phyloP scores from a whole-genome alignment of 2,888 invertebrate genomes.

The Sphaeridia pumilis region DNA sequence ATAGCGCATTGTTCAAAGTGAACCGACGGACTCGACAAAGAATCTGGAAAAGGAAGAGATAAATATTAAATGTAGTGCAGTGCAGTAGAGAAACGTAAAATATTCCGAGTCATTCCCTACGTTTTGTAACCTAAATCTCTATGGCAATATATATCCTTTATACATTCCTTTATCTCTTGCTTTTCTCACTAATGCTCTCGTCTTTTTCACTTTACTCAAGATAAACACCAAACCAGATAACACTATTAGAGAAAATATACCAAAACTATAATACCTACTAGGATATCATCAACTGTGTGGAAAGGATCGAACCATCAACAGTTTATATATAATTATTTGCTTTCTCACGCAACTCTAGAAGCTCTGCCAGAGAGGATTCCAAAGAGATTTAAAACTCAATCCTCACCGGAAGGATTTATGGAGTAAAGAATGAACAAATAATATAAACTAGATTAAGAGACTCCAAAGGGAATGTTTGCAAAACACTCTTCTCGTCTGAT shows the following conservation, averaged over 20 bases:
- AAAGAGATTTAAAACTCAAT: neutral
- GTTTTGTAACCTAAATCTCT: too few relatives aligned
- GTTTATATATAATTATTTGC: neutral
- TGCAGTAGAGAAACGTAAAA: too few relatives aligned
- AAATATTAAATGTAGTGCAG: constrained; percentile 13
- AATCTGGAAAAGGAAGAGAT: constrained; percentile 25
- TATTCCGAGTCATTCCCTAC: too few relatives aligned
- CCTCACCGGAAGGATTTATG: neutral
- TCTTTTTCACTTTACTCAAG: too few relatives aligned
- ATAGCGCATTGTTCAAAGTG: too few relatives aligned
- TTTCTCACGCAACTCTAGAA: neutral
- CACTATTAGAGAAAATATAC: too few relatives aligned
- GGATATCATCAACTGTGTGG: too few relatives aligned
- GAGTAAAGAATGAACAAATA: neutral
- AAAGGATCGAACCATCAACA: too few relatives aligned
- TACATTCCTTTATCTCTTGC: neutral
- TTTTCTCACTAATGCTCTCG: too few relatives aligned
- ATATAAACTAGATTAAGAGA: neutral
- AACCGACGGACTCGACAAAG: constrained; percentile 26
- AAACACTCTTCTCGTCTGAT: neutral
- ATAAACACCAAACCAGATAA: too few relatives aligned
- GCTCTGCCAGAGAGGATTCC: neutral
- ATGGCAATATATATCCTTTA: too few relatives aligned
- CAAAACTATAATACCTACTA: too few relatives aligned
- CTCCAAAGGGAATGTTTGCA: neutral